Base-by-base conservation (phyloP, 2,797 vertebrate species). In the Euthynnus affinis region DNA sequence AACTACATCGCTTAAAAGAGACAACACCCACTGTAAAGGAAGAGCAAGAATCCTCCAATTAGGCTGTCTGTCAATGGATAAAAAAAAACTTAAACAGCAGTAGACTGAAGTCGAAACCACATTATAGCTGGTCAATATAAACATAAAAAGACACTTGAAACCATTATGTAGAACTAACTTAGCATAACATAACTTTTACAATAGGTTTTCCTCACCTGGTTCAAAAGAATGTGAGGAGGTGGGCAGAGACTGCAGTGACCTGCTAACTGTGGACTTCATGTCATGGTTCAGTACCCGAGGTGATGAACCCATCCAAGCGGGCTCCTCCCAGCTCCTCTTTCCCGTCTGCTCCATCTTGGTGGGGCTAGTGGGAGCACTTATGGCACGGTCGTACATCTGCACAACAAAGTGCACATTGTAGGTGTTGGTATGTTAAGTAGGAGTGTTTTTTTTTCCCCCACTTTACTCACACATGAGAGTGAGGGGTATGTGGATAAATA, bases 321-420 rank as follows among this genome's bases (percentile, higher is more conserved):
- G 98, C 88, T 99, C 98, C 87, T 99, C 98, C 98, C 98, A 99
- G 93, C 98, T 99, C 79, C 97, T 97, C 89, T 97, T 96, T 65
- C 97, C 96, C 2, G 95, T 93, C 22, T 88, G 93, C 90, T 95
- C 95, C 93, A 97, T 92, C 89, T 97, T 97, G 22, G 98, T 98
- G 65, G 98, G 98, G 87, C 98, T 99, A 87, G 96, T 96, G 55
- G 98, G 98, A 77, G 98, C 98, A 2, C 98, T 99, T 82, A 99
- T 95, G 0, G 98, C 97, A 53, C 98, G 95, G 73, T 99, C 98
- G 0, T 99, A 99, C 97, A 99, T 99, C 98, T 99, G 89, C 34
- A 57, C 32, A 51, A 74, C 25, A 67, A 29, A 71, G 10, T 40
- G 49, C 52, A 46, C 9, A 15, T 6, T 29, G 5, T 15, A 49